A percentile compares a stretch with the other conserved stretches of the same genome.
These are phyloP conservation scores for Dione juno DNA, from an alignment of 2,888 invertebrate species.

Conservation along the genomic window DNA sequence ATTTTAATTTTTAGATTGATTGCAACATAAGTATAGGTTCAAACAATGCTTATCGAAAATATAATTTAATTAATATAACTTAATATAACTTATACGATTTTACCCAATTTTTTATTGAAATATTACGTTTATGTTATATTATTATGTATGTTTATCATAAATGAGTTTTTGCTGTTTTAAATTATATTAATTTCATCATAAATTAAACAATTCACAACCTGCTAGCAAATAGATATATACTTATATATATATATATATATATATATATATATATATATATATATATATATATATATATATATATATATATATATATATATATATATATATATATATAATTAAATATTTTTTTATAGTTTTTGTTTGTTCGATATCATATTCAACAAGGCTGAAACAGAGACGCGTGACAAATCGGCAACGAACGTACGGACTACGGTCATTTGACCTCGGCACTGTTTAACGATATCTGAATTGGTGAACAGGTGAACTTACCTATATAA, in stretches of 20 bases:
- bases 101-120: no score
- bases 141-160: no score
- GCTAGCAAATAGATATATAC: neutral
- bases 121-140: no score
- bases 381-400: constrained; percentile 40
- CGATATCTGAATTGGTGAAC: constrained; percentile 25
- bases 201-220: neutral
- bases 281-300: neutral
- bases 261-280: neutral
- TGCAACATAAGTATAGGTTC: no score
- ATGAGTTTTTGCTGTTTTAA: no score
- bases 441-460: constrained; percentile 42
- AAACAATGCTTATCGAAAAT: no score
- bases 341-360: constrained; percentile 14
- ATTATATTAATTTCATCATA: no score
- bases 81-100: no score
- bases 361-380: constrained; percentile 14
- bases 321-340: no score
- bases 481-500: constrained; percentile 16
- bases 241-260: no score
- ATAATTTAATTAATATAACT: no score
- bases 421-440: constrained; percentile 24
- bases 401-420: constrained; percentile 20
- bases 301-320: neutral
- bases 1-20: no score